Evolutionary conservation across 2,888 invertebrate genomes (phyloP).

Genomic region (Tenthredo distinguenda): DNA sequence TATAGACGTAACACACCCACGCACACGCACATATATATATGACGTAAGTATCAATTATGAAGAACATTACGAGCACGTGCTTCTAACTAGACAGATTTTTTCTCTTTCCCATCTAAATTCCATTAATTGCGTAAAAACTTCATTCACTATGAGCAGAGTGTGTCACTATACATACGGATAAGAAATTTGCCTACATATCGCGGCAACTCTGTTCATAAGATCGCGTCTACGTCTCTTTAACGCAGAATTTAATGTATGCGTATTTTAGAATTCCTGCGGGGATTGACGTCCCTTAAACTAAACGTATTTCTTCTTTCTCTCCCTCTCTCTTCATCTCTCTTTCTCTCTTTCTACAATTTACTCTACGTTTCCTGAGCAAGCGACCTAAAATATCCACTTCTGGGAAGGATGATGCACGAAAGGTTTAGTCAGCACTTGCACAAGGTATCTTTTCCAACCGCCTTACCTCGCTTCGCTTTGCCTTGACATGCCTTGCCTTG

Average conservation of each 20-base stretch:
- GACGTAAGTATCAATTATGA: background rate
- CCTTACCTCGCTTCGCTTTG: background rate
- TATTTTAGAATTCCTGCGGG: background rate
- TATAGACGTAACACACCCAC: background rate
- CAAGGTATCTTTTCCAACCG: slow-evolving; percentile 29
- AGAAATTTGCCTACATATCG: background rate
- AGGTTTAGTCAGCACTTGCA: slow-evolving; percentile 49
- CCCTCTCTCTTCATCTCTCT: background rate
- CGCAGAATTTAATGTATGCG: background rate
- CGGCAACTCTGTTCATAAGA: background rate
- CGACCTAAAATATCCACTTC: slow-evolving; percentile 40
- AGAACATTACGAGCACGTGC: background rate
- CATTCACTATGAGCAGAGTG: background rate
- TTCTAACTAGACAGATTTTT: background rate
- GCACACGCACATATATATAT: background rate
- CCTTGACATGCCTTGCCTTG: background rate
- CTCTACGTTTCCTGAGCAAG: slow-evolving; percentile 34
- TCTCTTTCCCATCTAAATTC: background rate
- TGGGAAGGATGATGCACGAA: slow-evolving; percentile 46
- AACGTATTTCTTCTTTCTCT: background rate
- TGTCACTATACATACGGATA: background rate
- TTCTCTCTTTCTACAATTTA: background rate
- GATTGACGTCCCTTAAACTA: slow-evolving; percentile 9
- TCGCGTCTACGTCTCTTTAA: background rate
- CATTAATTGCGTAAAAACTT: background rate